A percentile compares a stretch with the other conserved stretches of the same genome.
Conservation (phyloP, 1,140 invertebrate species). For the Brachionus rubens region DNA sequence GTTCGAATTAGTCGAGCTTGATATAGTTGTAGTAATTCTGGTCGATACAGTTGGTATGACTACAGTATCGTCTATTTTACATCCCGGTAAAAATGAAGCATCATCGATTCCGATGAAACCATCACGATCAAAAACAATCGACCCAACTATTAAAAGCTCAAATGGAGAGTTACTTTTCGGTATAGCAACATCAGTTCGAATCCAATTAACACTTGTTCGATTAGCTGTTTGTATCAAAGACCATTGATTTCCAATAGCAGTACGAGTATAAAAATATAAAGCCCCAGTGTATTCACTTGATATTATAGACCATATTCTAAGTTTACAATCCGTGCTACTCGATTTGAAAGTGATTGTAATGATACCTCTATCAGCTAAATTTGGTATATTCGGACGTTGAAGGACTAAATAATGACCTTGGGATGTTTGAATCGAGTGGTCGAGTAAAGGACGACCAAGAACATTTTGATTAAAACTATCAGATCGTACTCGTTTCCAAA, state of each 20-base stretch:
- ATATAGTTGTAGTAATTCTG: background rate
- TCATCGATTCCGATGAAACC: slow-evolving; percentile 59
- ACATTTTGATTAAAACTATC: background rate
- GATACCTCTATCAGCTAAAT: background rate
- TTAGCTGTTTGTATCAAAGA: background rate
- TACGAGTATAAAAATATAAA: slow-evolving; percentile 1
- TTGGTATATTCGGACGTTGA: background rate
- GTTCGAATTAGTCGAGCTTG: background rate
- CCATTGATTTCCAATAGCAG: slow-evolving; percentile 9
- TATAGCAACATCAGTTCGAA: background rate
- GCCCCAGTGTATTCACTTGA: background rate
- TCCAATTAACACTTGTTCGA: background rate
- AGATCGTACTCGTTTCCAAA: slow-evolving; percentile 10
- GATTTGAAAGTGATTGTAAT: slow-evolving; percentile 28
- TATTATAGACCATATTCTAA: slow-evolving; percentile 7
- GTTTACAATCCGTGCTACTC: background rate
- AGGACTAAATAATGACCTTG: slow-evolving; percentile 23
- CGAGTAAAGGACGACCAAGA: background rate
- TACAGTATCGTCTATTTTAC: slow-evolving; percentile 40
- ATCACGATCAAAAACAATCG: slow-evolving; percentile 49
- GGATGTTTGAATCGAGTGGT: slow-evolving; percentile 20
- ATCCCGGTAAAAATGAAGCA: slow-evolving; percentile 56
- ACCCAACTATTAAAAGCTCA: slow-evolving; percentile 54
- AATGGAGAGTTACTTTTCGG: slow-evolving; percentile 38
- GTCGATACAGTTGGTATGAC: slow-evolving; percentile 15